These are phyloP conservation scores for Monopis laevigella DNA, from an alignment of 2,888 invertebrate genomes.

Conservation along the genomic window DNA sequence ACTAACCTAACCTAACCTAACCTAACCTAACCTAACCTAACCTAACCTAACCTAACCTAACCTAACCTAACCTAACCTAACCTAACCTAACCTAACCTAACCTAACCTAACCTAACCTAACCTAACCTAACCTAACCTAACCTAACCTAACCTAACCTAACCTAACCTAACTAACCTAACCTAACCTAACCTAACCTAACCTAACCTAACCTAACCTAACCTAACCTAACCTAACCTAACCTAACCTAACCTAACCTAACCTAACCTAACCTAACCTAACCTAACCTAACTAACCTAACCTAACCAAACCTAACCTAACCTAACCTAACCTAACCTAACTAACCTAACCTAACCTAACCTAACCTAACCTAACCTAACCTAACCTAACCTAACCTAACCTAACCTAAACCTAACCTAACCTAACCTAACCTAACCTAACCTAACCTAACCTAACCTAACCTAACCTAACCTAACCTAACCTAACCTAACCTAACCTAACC, in stretches of 20 bases:
- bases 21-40: constrained; percentile 14
- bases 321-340: constrained; percentile 18
- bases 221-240: constrained; percentile 16
- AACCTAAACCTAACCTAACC: constrained; percentile 16
- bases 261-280: constrained; percentile 17
- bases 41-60: constrained; percentile 10
- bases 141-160: constrained; percentile 18
- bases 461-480: constrained; percentile 14
- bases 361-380: constrained; percentile 15
- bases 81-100: constrained; percentile 11
- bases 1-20: constrained; percentile 16
- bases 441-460: constrained; percentile 19
- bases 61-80: constrained; percentile 2
- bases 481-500: constrained; percentile 13
- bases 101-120: constrained; percentile 13
- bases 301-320: constrained; percentile 16
- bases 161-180: constrained; percentile 18
- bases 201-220: constrained; percentile 17
- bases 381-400: constrained; percentile 18
- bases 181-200: constrained; percentile 18
- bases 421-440: constrained; percentile 18
- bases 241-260: constrained; percentile 14
- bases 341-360: constrained; percentile 18
- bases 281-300: constrained; percentile 16
- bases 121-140: constrained; percentile 14